Percentiles rank a stretch among this genome's conserved stretches.
Evolutionary conservation across 1,140 invertebrate genomes (phyloP).

Genomic region (Parasteatoda tepidariorum): DNA sequence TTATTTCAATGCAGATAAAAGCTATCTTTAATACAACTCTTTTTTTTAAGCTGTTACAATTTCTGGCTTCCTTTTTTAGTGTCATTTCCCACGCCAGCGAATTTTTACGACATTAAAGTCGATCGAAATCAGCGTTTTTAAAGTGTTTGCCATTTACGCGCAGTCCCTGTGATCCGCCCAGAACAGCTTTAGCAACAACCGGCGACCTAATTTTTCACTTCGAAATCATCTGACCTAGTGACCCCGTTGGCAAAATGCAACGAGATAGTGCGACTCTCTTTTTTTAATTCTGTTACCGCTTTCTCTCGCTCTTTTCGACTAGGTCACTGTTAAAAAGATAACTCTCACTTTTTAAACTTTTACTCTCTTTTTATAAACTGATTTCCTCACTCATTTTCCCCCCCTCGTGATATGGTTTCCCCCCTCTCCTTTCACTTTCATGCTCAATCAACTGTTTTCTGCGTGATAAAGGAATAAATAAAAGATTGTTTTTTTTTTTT

Average conservation of each 20-base stretch:
- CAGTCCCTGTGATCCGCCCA: not conserved
- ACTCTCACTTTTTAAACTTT: constrained; percentile 46
- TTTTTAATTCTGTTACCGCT: not conserved
- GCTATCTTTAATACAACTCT: no score
- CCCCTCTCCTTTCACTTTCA: not conserved
- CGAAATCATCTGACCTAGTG: constrained; percentile 39
- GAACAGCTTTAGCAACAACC: constrained; percentile 55
- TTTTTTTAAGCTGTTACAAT: no score
- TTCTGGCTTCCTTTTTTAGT: not conserved
- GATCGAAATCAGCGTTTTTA: not conserved
- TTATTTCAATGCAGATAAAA: no score
- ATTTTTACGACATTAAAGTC: not conserved
- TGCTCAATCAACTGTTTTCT: not conserved
- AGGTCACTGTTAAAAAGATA: constrained; percentile 48
- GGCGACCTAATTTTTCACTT: constrained; percentile 36
- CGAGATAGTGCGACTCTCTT: constrained; percentile 10
- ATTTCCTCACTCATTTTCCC: not conserved
- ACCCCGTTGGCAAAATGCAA: constrained; percentile 41
- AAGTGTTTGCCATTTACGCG: not conserved
- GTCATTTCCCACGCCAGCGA: not conserved
- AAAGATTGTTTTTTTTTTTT: no score
- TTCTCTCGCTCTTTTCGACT: not conserved
- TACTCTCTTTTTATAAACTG: not conserved
- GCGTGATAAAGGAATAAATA: no score
- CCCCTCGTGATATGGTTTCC: not conserved